phyloP scores from a whole-genome alignment of 2,888 invertebrate genomes.

The Eledone cirrhosa region DNA sequence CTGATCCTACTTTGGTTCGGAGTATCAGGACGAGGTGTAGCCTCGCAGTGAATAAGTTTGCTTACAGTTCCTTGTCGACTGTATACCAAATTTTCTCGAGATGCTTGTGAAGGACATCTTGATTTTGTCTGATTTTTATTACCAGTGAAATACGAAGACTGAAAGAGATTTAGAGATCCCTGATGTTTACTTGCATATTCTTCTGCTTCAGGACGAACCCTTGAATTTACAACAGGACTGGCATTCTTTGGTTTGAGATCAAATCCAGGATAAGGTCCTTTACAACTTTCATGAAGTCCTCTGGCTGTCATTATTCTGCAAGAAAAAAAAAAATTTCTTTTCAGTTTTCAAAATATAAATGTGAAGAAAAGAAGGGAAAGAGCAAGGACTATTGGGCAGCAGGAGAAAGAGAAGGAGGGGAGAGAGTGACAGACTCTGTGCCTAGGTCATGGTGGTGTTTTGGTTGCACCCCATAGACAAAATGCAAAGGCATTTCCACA shows the following conservation, averaged over 20 bases:
- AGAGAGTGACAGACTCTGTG: too few relatives aligned
- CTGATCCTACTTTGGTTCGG: slow-evolving; percentile 45
- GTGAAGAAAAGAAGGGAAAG: too few relatives aligned
- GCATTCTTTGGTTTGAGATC: slow-evolving; percentile 41
- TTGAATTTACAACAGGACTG: slow-evolving; percentile 45
- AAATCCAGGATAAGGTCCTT: slow-evolving; percentile 56
- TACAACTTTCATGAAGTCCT: slow-evolving; percentile 13
- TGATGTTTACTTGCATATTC: slow-evolving; percentile 50
- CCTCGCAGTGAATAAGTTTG: slow-evolving; percentile 39
- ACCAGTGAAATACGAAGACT: slow-evolving; percentile 28
- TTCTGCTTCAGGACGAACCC: slow-evolving; percentile 59
- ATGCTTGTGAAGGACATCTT: slow-evolving; percentile 45
- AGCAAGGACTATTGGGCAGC: too few relatives aligned
- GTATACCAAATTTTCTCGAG: slow-evolving; percentile 48
- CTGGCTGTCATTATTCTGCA: not conserved
- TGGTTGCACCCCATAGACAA: too few relatives aligned
- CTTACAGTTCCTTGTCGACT: slow-evolving; percentile 52
- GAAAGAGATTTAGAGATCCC: slow-evolving; percentile 52
- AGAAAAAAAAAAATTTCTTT: too few relatives aligned
- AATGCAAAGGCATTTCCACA: too few relatives aligned
- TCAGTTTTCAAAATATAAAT: too few relatives aligned
- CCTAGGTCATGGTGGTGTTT: too few relatives aligned
- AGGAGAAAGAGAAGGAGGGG: too few relatives aligned
- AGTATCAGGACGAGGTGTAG: slow-evolving; percentile 46
- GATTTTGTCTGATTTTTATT: slow-evolving; percentile 44